Base-by-base conservation (phyloP, 2,888 invertebrate genomes). In the Tetragnatha montana region DNA sequence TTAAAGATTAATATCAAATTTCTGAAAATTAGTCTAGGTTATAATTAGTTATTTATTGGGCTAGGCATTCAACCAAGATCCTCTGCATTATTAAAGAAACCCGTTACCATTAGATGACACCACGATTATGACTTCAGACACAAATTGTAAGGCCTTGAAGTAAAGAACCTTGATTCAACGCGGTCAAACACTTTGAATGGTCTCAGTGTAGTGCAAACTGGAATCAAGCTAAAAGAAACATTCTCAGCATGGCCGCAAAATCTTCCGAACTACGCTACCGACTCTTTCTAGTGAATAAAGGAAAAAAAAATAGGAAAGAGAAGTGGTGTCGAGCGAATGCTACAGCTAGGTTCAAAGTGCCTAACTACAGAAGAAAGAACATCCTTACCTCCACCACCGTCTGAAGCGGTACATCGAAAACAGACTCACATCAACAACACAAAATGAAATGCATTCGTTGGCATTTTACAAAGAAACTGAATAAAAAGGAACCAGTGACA, bases 301-400 rank as follows among this genome's bases (percentile, higher is more conserved):
- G 1, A 60, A 60, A 60, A 14, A 60, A 60, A 60, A 0, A 60
- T 12, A 51, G 10, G 22, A 60, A 35, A 68, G 50, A 49, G 21
- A 69, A 8, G 6, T 47, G 82, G 76, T 83, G 71, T 8, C 17
- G 35, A 35, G 60, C 78, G 35, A 35, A 35, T 19, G n/a, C 71
- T 74, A 73, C 82, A 81, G 60, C 51, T 73, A 78, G 22, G 35
- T 7, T 22, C 10, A 71, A 73, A 60, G 88, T 83, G 88, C 82
- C 79, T 35, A 88, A 14, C 88, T 88, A 88, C 51, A 47, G n/a
- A 49, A 86, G 50, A 47, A 19, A 81, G 47, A 51, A 50, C 21
- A 17, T 10, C 74, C 89, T 89, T 89, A 89, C 89, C 89, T 89
- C 86, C 51, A 73, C 85, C 73, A 81, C 89, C 49, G 85, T 86